Percentiles rank a stretch among this genome's conserved stretches.
Evolutionary conservation across 2,888 invertebrate species (phyloP).

Genomic region (Fabriciana adippe): DNA sequence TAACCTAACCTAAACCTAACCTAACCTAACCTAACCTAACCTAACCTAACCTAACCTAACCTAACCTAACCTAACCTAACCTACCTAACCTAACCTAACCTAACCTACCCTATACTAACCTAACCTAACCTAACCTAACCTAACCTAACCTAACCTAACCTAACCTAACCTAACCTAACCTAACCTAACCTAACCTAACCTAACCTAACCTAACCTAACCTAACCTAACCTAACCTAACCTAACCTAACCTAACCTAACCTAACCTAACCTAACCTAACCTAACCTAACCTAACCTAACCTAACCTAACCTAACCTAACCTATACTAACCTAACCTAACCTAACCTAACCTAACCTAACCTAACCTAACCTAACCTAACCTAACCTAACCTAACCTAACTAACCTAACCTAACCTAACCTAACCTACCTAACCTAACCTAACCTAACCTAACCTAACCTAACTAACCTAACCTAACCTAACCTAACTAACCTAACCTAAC

Average conservation of each 20-base stretch:
- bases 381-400: too few species aligned
- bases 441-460: too few species aligned
- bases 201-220: slow-evolving; percentile 16
- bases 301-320: slow-evolving; percentile 16
- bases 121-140: neutral
- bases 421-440: too few species aligned
- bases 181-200: slow-evolving; percentile 15
- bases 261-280: slow-evolving; percentile 16
- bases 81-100: too few species aligned
- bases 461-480: too few species aligned
- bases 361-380: neutral
- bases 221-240: slow-evolving; percentile 16
- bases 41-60: too few species aligned
- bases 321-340: slow-evolving; percentile 14
- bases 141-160: slow-evolving; percentile 7
- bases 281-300: slow-evolving; percentile 16
- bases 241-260: slow-evolving; percentile 16
- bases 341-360: slow-evolving; percentile 16
- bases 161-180: slow-evolving; percentile 15
- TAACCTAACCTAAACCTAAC: too few species aligned
- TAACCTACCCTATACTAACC: neutral
- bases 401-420: too few species aligned
- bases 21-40: too few species aligned
- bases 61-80: too few species aligned
- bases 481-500: too few species aligned